A percentile compares a stretch with the other conserved stretches of the same genome.
phyloP scores from a whole-genome alignment of 2,888 invertebrate genomes.

The Caenorhabditis doughertyi region DNA sequence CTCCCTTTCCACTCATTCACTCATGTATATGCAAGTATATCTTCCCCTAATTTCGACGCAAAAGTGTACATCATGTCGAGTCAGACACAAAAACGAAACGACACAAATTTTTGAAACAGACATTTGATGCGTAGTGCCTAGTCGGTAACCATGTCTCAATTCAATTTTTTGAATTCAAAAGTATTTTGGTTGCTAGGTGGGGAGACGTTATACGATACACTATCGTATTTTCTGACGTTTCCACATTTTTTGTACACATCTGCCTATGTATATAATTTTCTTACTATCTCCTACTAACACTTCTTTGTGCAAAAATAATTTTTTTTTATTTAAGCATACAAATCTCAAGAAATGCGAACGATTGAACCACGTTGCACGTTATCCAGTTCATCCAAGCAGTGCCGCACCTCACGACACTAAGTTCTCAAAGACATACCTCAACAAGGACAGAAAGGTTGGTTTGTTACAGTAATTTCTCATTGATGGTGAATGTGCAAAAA shows the following conservation, averaged over 20 bases:
- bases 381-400: conserved; percentile 81
- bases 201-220: conserved; percentile 34
- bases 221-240: conserved; percentile 57
- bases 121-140: conserved; percentile 18
- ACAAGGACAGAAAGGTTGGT: conserved; percentile 83
- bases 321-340: conserved; percentile 78
- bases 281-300: conserved; percentile 11
- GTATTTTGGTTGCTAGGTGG: conserved; percentile 29
- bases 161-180: conserved; percentile 8
- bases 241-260: conserved; percentile 20
- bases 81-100: conserved; percentile 34
- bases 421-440: conserved; percentile 82
- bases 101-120: conserved; percentile 7
- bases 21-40: conserved; percentile 51
- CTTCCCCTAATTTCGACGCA: conserved; percentile 42
- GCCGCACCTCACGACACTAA: conserved; percentile 81
- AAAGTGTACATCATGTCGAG: conserved; percentile 25
- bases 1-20: conserved; percentile 24
- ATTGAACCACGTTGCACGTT: conserved; percentile 82
- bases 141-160: neutral
- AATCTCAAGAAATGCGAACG: conserved; percentile 83
- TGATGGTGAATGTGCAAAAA: too few relatives aligned
- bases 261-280: neutral
- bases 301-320: conserved; percentile 3
- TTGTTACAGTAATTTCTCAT: conserved; percentile 47